Percentiles rank a stretch among this genome's conserved stretches.
phyloP scores from a whole-genome alignment of 1,140 invertebrate genomes.

The Hormaphis cornu region DNA sequence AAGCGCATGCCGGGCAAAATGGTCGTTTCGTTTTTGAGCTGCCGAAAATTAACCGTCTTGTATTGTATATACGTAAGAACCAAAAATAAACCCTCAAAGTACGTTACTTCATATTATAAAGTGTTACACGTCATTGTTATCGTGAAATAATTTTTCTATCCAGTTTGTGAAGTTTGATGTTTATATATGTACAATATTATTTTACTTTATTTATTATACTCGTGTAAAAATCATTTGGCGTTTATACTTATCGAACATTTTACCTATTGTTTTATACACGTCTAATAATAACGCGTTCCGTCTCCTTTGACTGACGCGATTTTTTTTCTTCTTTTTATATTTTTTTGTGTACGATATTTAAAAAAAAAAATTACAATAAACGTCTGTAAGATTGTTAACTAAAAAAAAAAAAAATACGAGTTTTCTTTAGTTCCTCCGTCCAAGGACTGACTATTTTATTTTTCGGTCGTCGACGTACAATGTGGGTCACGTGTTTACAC shows the following conservation, averaged over 20 bases:
- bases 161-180: slow-evolving; percentile 20
- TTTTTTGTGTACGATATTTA: slow-evolving; percentile 19
- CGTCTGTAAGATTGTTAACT: slow-evolving; percentile 25
- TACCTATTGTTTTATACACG: neutral
- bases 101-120: neutral
- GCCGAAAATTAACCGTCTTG: slow-evolving; percentile 6
- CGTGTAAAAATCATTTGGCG: slow-evolving; percentile 4
- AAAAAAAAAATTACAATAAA: slow-evolving; percentile 18
- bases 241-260: slow-evolving; percentile 11
- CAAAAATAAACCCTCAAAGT: neutral
- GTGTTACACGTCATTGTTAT: slow-evolving; percentile 9
- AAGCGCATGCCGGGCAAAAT: neutral
- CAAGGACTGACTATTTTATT: neutral
- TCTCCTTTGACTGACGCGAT: slow-evolving; percentile 24
- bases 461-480: too few species aligned
- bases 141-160: slow-evolving; percentile 15
- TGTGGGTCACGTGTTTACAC: too few species aligned
- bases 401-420: neutral
- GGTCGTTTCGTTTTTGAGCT: slow-evolving; percentile 8
- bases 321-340: slow-evolving; percentile 21
- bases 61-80: neutral
- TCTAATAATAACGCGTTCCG: slow-evolving; percentile 23
- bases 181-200: slow-evolving; percentile 15
- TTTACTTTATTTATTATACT: slow-evolving; percentile 8
- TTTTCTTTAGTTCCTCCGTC: neutral